Evolutionary conservation across 2,797 vertebrate species (phyloP).

Genomic region (Anguilla megastoma): DNA sequence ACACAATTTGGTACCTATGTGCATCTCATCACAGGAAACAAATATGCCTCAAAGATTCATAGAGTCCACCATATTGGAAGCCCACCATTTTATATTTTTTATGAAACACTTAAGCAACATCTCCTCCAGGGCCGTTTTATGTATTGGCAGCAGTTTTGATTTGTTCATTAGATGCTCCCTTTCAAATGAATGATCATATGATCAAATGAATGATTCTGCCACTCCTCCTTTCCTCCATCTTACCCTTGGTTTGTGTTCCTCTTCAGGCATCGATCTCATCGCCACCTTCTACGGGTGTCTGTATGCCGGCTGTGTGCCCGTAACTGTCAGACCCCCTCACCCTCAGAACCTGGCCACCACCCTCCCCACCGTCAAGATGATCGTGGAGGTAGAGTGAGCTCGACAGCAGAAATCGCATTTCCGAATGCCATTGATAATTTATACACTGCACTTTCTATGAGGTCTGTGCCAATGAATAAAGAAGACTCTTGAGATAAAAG

Average conservation of each 20-base stretch:
- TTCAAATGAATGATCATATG: too few species aligned
- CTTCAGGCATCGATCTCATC: slow-evolving; percentile 89
- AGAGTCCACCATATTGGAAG: too few species aligned
- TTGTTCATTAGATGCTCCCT: too few species aligned
- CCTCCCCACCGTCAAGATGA: slow-evolving; percentile 96
- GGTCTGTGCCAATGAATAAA: neutral
- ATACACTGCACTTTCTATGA: neutral
- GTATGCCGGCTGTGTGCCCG: slow-evolving; percentile 90
- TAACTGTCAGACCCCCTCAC: slow-evolving; percentile 92
- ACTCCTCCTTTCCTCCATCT: slow-evolving; percentile 23
- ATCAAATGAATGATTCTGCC: neutral
- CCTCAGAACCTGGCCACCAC: slow-evolving; percentile 94
- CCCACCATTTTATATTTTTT: too few species aligned
- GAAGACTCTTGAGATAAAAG: neutral
- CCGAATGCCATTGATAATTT: neutral
- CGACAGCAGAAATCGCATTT: neutral
- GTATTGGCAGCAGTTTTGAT: too few species aligned
- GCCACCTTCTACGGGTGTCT: slow-evolving; percentile 95
- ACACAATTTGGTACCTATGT: too few species aligned
- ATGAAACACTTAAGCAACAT: too few species aligned
- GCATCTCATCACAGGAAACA: too few species aligned
- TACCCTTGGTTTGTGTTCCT: slow-evolving; percentile 12
- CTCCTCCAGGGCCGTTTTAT: too few species aligned
- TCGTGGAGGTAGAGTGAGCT: slow-evolving; percentile 85
- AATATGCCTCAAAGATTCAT: too few species aligned